phyloP scores from a whole-genome alignment of 2,888 invertebrate genomes.

The Drosophila dives region DNA sequence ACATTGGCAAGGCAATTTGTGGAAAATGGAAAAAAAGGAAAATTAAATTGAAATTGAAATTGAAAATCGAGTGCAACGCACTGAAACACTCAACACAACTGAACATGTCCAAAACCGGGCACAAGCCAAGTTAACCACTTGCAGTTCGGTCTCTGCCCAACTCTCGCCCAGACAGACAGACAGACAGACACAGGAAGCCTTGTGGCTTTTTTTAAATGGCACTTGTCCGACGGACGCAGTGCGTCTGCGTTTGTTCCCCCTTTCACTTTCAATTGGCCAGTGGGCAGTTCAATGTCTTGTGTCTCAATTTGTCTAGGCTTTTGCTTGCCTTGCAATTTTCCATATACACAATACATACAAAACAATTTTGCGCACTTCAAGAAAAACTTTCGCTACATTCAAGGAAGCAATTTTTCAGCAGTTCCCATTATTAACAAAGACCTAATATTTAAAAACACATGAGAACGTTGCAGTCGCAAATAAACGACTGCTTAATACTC shows the following conservation, averaged over 20 bases:
- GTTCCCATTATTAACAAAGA: constrained; percentile 38
- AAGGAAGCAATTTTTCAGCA: constrained; percentile 32
- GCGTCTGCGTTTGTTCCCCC: constrained; percentile 44
- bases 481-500: background rate
- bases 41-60: constrained; percentile 24
- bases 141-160: constrained; percentile 7
- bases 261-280: constrained; percentile 73
- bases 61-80: constrained; percentile 48
- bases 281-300: constrained; percentile 63
- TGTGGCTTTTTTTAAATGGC: constrained; percentile 1
- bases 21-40: background rate
- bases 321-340: background rate
- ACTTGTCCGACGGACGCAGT: constrained; percentile 6
- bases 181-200: constrained; percentile 1
- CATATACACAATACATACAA: background rate
- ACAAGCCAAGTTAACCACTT: constrained; percentile 3
- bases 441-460: background rate
- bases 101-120: constrained; percentile 14
- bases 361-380: constrained; percentile 54
- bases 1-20: background rate
- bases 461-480: background rate
- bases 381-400: constrained; percentile 70
- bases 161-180: background rate
- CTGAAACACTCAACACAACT: constrained; percentile 26
- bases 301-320: background rate